phyloP scores from a whole-genome alignment of 1,140 invertebrate species.

The Phymastichus coffea region DNA sequence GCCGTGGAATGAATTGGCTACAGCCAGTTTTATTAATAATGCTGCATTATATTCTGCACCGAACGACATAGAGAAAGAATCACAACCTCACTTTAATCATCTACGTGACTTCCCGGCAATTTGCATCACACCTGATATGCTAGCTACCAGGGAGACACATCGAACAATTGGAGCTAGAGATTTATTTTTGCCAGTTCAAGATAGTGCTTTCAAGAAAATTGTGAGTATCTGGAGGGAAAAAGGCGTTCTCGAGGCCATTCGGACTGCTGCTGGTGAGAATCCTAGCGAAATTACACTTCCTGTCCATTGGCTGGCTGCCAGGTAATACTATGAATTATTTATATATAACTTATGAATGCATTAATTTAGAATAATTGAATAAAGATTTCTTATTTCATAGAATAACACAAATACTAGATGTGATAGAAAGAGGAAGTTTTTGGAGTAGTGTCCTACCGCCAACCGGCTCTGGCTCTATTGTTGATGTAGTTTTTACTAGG shows the following conservation, averaged over 20 bases:
- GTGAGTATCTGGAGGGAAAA: slow-evolving; percentile 57
- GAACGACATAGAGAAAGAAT: slow-evolving; percentile 41
- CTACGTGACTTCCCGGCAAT: slow-evolving; percentile 44
- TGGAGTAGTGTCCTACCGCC: slow-evolving; percentile 45
- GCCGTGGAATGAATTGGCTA: slow-evolving; percentile 30
- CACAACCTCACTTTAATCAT: slow-evolving; percentile 41
- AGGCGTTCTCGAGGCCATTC: slow-evolving; percentile 60
- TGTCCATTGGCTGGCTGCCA: slow-evolving; percentile 46
- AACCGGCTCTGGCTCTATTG: slow-evolving; percentile 45
- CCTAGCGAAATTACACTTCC: slow-evolving; percentile 44
- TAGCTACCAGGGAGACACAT: slow-evolving; percentile 48
- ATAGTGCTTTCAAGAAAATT: slow-evolving; percentile 53
- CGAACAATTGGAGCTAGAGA: slow-evolving; percentile 44
- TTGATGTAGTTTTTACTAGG: slow-evolving; percentile 45
- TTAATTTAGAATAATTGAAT: not conserved
- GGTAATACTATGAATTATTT: slow-evolving; percentile 32
- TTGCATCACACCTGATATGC: slow-evolving; percentile 46
- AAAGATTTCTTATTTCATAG: slow-evolving; percentile 32
- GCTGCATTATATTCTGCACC: slow-evolving; percentile 36
- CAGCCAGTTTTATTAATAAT: slow-evolving; percentile 36
- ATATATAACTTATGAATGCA: not conserved
- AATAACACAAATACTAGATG: slow-evolving; percentile 39
- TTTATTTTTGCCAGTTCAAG: slow-evolving; percentile 52
- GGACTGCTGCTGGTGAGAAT: slow-evolving; percentile 51
- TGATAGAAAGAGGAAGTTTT: slow-evolving; percentile 47